Percentiles rank a stretch among this genome's conserved stretches.
These are phyloP conservation scores for Fringilla coelebs DNA, from an alignment of 2,797 vertebrate genomes.

Conservation along the genomic window DNA sequence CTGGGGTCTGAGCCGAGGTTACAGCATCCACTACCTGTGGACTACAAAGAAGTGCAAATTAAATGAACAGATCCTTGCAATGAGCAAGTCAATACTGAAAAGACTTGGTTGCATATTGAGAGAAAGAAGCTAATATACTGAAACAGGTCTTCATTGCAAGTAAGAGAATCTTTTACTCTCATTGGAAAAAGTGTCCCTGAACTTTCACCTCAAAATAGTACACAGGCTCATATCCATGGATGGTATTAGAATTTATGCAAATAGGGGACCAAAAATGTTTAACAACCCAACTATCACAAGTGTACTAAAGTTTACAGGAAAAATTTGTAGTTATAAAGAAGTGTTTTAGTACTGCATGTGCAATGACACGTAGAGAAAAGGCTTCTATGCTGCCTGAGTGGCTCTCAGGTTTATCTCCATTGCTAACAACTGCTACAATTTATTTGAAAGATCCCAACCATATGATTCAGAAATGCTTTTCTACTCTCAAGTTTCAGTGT, in stretches of 20 bases:
- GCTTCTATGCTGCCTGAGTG: not conserved
- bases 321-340: not conserved
- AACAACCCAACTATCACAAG: rapidly evolving
- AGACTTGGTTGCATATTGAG: not conserved
- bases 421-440: not conserved
- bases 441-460: not conserved
- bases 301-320: not conserved
- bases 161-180: not conserved
- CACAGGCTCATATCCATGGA: not conserved
- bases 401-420: not conserved
- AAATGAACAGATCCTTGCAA: not conserved
- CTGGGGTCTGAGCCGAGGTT: constrained; percentile 90
- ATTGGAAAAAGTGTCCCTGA: not conserved
- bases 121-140: not conserved
- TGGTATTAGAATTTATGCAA: not conserved
- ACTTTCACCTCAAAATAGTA: not conserved
- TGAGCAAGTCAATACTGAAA: not conserved
- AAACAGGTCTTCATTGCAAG: not conserved
- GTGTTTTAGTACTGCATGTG: not conserved
- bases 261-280: not conserved
- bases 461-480: not conserved
- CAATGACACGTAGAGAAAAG: not conserved
- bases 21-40: constrained; percentile 93
- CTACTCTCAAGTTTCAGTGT: not conserved
- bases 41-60: constrained; percentile 68